phyloP scores from a whole-genome alignment of 1,140 invertebrate genomes.

The Caenorhabditis remanei region DNA sequence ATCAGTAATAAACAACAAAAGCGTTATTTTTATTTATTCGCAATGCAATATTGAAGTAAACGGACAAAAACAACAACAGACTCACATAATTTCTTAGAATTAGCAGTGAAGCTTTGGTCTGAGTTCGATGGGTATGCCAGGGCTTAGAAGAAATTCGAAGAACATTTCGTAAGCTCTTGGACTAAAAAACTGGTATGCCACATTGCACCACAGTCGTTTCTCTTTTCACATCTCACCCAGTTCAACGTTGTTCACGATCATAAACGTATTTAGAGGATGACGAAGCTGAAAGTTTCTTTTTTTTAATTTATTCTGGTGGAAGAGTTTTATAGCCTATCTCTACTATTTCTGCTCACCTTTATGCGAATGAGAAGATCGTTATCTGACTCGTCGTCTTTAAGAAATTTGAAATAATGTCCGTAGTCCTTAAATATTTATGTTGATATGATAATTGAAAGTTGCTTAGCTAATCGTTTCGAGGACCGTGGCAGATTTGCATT shows the following conservation, averaged over 20 bases:
- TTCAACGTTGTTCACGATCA: neutral
- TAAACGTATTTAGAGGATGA: neutral
- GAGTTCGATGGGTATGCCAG: neutral
- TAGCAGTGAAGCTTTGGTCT: slow-evolving; percentile 18
- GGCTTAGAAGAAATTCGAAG: neutral
- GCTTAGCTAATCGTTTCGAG: neutral
- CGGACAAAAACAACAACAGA: too few relatives aligned
- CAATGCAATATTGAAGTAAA: too few relatives aligned
- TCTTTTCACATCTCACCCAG: neutral
- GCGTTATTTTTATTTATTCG: neutral
- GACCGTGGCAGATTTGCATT: slow-evolving; percentile 23
- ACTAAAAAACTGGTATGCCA: neutral
- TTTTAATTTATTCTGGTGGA: neutral
- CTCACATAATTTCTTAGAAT: slow-evolving; percentile 19
- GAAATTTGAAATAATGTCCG: neutral
- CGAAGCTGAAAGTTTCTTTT: neutral
- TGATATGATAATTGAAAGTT: slow-evolving; percentile 22
- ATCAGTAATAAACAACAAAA: neutral
- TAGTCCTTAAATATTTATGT: slow-evolving; percentile 26
- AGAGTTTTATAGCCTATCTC: too few relatives aligned
- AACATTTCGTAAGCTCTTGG: neutral
- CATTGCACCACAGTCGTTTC: neutral
- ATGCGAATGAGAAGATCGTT: too few relatives aligned
- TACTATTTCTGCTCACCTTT: too few relatives aligned
- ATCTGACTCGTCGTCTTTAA: too few relatives aligned